Evolutionary conservation across 2,797 vertebrate species (phyloP), one percentile per base, ranked within the genome.

Genomic region (Australoheros facetus): DNA sequence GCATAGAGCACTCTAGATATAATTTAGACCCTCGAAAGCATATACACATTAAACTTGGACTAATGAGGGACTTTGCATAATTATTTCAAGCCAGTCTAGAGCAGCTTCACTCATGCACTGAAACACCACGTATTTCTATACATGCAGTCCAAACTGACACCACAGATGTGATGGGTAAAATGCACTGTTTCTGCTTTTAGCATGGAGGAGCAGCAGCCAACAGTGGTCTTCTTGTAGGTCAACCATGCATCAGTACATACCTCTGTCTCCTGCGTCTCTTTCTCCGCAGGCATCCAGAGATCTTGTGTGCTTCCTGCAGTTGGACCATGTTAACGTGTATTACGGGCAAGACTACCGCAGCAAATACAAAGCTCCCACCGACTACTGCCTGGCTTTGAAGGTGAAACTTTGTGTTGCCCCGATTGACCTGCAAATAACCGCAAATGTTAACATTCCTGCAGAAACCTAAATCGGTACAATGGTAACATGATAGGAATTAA

Each of bases 311-410:
- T 99, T 99, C 91, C 96, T 99, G 19, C 98, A 99, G 91, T 87
- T 99, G 86, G 98, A 99, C 87, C 98, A 99, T 2, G 97, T 99
- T 12, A 99, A 98, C 28, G 96, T 99, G 81, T 99, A 99, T 80
- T 97, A 98, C 13, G 98, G 98, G 1, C 98, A 99, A 90, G 97
- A 99, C 90, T 99, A 98, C 91, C 96, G 98, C 84, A 98, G 96
- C 95, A 99, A 99, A 75, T 99, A 99, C 93, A 99, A 98, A 93
- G 97, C 98, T 66, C 98, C 98, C 2, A 98, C 98, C 3, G 98
- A 99, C 95, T 99, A 98, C 78, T 99, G 98, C 87, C 93, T 99
- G 77, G 98, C 97, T 19, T 95, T 99, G 7, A 99, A 99, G 97
- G 98, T 99, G 78, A 85, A 64, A 51, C 1, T 4, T 69, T n/a